These are phyloP conservation scores for Oncopeltus fasciatus DNA, from an alignment of 1,140 invertebrate species.

Conservation along the genomic window DNA sequence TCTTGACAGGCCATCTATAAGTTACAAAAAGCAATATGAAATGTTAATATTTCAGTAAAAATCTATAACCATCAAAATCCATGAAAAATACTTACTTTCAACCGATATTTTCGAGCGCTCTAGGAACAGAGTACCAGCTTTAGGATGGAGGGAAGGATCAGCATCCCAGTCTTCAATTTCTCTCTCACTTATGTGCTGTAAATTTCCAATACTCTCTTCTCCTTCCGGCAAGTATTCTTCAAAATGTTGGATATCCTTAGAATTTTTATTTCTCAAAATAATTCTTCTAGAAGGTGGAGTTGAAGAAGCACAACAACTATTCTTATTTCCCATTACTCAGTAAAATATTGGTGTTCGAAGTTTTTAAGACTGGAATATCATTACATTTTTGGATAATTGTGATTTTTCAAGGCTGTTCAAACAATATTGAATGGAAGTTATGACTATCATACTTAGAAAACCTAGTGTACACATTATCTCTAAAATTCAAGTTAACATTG, in stretches of 20 bases:
- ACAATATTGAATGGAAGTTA: background rate
- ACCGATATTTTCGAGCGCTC: constrained; percentile 81
- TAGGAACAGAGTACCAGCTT: constrained; percentile 88
- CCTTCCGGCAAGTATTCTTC: constrained; percentile 57
- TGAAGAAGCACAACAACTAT: constrained; percentile 59
- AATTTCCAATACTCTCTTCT: constrained; percentile 69
- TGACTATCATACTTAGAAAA: background rate
- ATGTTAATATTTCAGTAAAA: background rate
- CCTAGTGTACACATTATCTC: constrained; percentile 4
- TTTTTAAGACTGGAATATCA: background rate
- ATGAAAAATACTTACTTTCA: constrained; percentile 46
- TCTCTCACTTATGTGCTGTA: constrained; percentile 95
- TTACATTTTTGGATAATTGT: background rate
- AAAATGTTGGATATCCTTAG: constrained; percentile 36
- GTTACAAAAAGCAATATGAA: constrained; percentile 20
- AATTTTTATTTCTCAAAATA: too few species aligned
- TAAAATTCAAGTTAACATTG: background rate
- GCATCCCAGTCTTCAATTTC: constrained; percentile 87
- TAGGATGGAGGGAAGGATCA: constrained; percentile 92
- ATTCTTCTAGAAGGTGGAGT: constrained; percentile 42
- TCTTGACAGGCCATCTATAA: constrained; percentile 68
- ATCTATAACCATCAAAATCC: background rate
- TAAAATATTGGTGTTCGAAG: background rate
- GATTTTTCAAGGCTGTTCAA: background rate
- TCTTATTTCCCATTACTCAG: constrained; percentile 53